Evolutionary conservation across 1,140 invertebrate species (phyloP), one percentile per base, ranked within the genome.

Genomic region (Oedothorax gibbosus): DNA sequence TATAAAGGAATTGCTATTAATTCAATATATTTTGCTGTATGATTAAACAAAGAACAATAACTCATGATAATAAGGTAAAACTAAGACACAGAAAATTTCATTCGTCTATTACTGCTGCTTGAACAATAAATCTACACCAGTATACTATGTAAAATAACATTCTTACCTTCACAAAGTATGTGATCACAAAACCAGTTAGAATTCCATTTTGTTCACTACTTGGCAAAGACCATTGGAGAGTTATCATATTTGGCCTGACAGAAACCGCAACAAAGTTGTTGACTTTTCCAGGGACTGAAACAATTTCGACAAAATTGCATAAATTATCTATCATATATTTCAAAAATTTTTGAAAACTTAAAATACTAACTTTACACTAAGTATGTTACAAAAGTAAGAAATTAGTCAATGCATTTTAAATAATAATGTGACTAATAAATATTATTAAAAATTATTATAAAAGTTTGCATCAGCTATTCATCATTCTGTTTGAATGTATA

Each of bases 141-240:
- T 11, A 57, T 11, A 57, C 15, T 57, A 57, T 11, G 10, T 57
- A 60, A 60, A 14, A 60, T 60, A 14, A 14, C 9, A 21, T n/a
- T 12, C 15, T 49, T 81, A 85, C 86, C 69, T 87, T 88, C 5
- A 95, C 89, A 86, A 93, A 94, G 90, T 97, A 97, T 49, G 93
- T 94, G 35, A 97, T 94, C 35, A 93, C 94, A 90, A 95, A 97
- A 88, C 95, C 95, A 12, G 92, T 91, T 18, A 98, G 94, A 71
- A 96, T 91, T 50, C 96, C 96, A 91, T 97, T 96, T 85, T 95
- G 94, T 88, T 96, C 95, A 64, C 92, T 92, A 57, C 91, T 90
- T 0, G 95, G 94, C 66, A 97, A 89, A 3, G 92, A 90, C 96
- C 96, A 98, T 87, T 94, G 93, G 88, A 98, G 95, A 51, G 93